Evolutionary conservation across 1,140 invertebrate species (phyloP).

Genomic region (Ostrea edulis): DNA sequence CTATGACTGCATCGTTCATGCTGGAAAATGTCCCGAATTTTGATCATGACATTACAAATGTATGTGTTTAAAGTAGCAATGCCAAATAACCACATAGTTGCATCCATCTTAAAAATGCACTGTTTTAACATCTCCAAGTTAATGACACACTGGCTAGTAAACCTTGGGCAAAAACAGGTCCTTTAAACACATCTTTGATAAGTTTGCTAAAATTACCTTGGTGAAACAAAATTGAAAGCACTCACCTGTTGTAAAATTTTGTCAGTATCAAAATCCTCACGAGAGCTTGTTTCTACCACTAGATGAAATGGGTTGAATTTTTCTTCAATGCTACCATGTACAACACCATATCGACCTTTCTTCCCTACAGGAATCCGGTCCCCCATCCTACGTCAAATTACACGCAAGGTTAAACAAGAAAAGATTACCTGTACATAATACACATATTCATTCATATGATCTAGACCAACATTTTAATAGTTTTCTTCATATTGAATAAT

Average conservation of each 20-base stretch:
- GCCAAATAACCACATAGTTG: no score
- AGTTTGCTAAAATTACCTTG: background rate
- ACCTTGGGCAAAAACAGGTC: background rate
- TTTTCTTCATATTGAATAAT: no score
- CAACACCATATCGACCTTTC: conserved; percentile 74
- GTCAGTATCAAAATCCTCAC: conserved; percentile 68
- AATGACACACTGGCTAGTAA: background rate
- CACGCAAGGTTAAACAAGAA: background rate
- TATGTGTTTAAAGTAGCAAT: no score
- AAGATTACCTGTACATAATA: background rate
- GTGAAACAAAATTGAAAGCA: background rate
- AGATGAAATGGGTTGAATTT: conserved; percentile 70
- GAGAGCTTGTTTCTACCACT: conserved; percentile 65
- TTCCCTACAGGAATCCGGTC: conserved; percentile 71
- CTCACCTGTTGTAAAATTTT: conserved; percentile 70
- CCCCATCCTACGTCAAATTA: conserved; percentile 67
- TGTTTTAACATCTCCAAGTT: background rate
- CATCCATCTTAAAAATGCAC: background rate
- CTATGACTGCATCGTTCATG: no score
- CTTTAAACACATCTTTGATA: background rate
- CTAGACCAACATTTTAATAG: no score
- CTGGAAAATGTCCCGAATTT: no score
- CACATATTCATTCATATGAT: background rate
- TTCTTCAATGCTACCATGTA: conserved; percentile 69
- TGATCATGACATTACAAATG: no score